These are phyloP conservation scores for Tipula lateralis DNA, from an alignment of 2,888 invertebrate species.

Conservation along the genomic window DNA sequence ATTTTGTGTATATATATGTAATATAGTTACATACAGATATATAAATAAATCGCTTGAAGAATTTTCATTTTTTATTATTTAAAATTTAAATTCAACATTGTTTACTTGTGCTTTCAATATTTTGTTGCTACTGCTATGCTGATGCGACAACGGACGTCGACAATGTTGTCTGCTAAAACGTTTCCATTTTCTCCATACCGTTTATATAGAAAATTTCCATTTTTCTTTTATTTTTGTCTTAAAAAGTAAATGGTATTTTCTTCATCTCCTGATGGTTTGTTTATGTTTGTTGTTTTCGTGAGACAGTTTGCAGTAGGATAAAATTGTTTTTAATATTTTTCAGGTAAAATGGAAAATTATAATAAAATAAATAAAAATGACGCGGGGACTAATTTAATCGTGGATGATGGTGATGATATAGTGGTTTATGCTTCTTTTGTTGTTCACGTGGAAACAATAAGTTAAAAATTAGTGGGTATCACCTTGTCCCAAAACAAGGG, in stretches of 20 bases:
- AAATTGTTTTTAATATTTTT: background rate
- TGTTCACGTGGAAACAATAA: background rate
- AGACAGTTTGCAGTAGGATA: background rate
- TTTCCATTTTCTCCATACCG: background rate
- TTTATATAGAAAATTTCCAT: background rate
- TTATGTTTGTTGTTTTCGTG: background rate
- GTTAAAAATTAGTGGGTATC: background rate
- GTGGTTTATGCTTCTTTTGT: background rate
- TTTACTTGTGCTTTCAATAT: background rate
- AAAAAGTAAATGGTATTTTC: background rate
- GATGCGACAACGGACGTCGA: background rate
- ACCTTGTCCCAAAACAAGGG: background rate
- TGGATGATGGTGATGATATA: background rate
- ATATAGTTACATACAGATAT: background rate
- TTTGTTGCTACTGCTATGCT: background rate
- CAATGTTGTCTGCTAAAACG: conserved; percentile 7
- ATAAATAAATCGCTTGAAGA: background rate
- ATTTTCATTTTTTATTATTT: background rate
- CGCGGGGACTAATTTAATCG: background rate
- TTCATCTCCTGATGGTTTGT: background rate
- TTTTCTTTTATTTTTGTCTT: background rate
- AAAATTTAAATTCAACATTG: background rate
- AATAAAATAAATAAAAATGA: background rate
- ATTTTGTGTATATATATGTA: background rate
- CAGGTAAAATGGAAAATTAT: background rate